Evolutionary conservation across 2,797 vertebrate species (phyloP).

Genomic region (Echeneis naucrates): DNA sequence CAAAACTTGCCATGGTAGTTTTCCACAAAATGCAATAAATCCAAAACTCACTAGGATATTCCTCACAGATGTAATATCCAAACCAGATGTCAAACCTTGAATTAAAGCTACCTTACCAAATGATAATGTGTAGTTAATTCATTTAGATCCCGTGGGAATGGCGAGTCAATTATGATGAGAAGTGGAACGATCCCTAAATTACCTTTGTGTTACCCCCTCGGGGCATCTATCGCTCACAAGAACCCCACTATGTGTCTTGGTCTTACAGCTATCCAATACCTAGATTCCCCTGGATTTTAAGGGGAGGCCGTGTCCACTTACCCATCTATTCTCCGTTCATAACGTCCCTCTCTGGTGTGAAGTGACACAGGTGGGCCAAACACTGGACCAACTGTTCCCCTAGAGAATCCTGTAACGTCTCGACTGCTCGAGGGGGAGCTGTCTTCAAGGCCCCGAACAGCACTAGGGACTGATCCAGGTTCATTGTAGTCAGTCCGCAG

Average conservation of each 20-base stretch:
- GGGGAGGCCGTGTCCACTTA: constrained; percentile 99
- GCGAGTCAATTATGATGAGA: constrained; percentile 82
- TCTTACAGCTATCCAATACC: constrained; percentile 82
- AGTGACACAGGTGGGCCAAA: constrained; percentile 97
- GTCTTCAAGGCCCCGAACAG: constrained; percentile 98
- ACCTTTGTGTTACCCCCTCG: constrained; percentile 79
- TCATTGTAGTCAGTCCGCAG: constrained; percentile 99
- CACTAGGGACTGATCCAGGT: constrained; percentile 98
- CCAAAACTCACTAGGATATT: constrained; percentile 86
- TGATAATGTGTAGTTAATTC: constrained; percentile 78
- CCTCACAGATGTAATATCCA: constrained; percentile 85
- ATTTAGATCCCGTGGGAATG: constrained; percentile 81
- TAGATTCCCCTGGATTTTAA: constrained; percentile 92
- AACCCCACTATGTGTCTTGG: constrained; percentile 91
- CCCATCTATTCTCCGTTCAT: constrained; percentile 99
- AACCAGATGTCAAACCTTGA: constrained; percentile 82
- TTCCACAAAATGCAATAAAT: constrained; percentile 81
- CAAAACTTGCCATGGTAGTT: constrained; percentile 78
- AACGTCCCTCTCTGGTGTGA: constrained; percentile 99
- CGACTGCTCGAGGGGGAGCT: constrained; percentile 98
- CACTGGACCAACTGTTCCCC: constrained; percentile 95
- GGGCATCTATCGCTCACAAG: constrained; percentile 82
- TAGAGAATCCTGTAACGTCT: constrained; percentile 99
- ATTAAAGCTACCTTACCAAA: constrained; percentile 83
- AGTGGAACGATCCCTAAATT: constrained; percentile 85